A percentile compares a stretch with the other conserved stretches of the same genome.
phyloP scores from a whole-genome alignment of 2,888 invertebrate species.

The Cheilosia soror region DNA sequence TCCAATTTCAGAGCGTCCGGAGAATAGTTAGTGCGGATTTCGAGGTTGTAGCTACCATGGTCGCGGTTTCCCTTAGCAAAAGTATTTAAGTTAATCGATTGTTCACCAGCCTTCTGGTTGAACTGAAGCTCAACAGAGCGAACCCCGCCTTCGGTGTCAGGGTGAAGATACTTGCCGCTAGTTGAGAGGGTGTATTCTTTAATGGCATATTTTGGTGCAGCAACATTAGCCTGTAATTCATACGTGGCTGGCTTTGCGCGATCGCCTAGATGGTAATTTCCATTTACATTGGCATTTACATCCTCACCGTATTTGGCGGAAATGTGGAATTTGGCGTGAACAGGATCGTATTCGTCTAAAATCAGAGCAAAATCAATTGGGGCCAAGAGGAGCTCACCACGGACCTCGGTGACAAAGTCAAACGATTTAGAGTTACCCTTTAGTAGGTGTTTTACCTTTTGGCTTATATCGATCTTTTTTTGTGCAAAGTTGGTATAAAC shows the following conservation, averaged over 20 bases:
- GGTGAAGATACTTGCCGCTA: conserved; percentile 80
- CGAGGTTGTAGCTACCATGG: conserved; percentile 78
- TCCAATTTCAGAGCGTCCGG: conserved; percentile 78
- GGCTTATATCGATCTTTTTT: conserved; percentile 83
- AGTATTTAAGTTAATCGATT: conserved; percentile 75
- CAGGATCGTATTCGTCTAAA: conserved; percentile 78
- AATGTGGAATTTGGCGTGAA: conserved; percentile 82
- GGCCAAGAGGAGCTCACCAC: conserved; percentile 81
- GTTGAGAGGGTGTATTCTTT: conserved; percentile 82
- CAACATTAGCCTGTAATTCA: conserved; percentile 84
- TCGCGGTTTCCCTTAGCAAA: conserved; percentile 77
- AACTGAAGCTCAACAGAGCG: conserved; percentile 77
- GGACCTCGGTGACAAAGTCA: conserved; percentile 66
- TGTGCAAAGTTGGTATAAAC: conserved; percentile 84
- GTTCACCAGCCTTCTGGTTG: conserved; percentile 77
- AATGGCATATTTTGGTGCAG: conserved; percentile 86
- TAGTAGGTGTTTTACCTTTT: conserved; percentile 82
- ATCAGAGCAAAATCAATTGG: conserved; percentile 80
- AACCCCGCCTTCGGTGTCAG: conserved; percentile 76
- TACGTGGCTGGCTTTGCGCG: conserved; percentile 84
- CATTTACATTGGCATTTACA: conserved; percentile 83
- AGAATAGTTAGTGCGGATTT: conserved; percentile 77
- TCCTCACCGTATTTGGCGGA: conserved; percentile 85
- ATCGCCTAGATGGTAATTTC: conserved; percentile 81
- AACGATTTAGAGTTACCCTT: conserved; percentile 80